phyloP scores from a whole-genome alignment of 2,113 vertebrate species.

The Suncus etruscus region DNA sequence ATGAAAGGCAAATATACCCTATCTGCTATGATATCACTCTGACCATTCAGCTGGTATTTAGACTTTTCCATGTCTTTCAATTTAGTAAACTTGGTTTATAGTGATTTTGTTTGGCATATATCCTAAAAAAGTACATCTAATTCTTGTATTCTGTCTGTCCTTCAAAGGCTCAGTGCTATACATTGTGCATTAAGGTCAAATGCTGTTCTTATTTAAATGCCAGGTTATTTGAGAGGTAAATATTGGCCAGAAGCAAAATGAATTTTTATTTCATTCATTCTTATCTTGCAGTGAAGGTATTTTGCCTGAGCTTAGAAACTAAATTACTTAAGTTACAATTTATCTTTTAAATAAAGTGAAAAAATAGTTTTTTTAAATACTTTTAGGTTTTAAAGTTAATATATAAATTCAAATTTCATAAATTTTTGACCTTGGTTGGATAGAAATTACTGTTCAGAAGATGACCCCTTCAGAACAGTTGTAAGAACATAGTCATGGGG shows the following conservation, averaged over 20 bases:
- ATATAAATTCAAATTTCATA: neutral
- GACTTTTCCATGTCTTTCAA: neutral
- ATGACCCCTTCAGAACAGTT: neutral
- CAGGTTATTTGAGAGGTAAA: neutral
- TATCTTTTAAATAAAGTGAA: conserved; percentile 7
- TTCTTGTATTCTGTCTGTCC: neutral
- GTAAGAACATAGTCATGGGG: neutral
- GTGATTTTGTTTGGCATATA: neutral
- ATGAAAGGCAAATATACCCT: too few relatives aligned
- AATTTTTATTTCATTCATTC: conserved; percentile 39
- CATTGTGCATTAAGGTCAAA: neutral
- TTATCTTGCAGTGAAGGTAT: conserved; percentile 6
- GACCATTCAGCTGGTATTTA: neutral
- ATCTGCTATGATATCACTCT: too few relatives aligned
- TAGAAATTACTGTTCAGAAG: neutral
- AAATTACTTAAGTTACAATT: neutral
- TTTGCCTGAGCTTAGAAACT: conserved; percentile 43
- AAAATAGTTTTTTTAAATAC: neutral
- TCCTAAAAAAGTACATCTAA: neutral
- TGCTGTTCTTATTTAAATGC: neutral
- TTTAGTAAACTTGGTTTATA: neutral
- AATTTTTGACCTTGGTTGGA: conserved; percentile 5
- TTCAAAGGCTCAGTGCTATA: neutral
- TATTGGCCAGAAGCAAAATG: neutral
- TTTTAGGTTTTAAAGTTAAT: conserved; percentile 23